Evolutionary conservation across 2,113 vertebrate genomes (phyloP), one percentile per base, ranked within the genome.

Genomic region (Amphiprion percula): DNA sequence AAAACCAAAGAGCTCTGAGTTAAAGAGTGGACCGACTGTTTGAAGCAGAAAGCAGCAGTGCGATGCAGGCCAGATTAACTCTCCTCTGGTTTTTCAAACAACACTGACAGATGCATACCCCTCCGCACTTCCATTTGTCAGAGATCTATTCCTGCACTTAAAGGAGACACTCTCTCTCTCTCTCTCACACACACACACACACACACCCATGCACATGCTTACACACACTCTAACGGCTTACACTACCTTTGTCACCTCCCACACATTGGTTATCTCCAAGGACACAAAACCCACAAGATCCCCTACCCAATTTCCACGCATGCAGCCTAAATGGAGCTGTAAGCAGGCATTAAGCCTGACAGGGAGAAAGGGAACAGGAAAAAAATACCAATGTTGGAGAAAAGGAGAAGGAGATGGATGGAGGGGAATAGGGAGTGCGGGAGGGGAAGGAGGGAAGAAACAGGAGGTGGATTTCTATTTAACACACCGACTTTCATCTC

Each of bases 191-290:
- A 46, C 79, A 30, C 62, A 49, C 77, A 53, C 65, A 62, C 44
- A 52, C 54, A 41, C 61, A 59, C 64, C 54, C 74, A 73, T 68
- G 52, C 63, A 54, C 68, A 56, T 54, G 71, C 58, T 53, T 56
- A 58, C 41, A 74, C 74, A 74, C 73, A 58, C 77, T 53, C 74
- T 68, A 63, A 80, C 81, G 55, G 91, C 89, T 92, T 92, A 93
- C 77, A 81, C 91, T 94, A 92, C 91, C 91, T 93, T 92, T 92
- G 91, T 92, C 91, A 93, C 92, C 88, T 92, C 93, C 91, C 91
- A 94, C 92, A 91, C 89, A 88, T 68, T 89, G 90, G 91, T 92
- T 93, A 94, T 93, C 93, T 93, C 86, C 84, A 92, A 91, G 89
- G 89, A 93, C 91, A 93, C 90, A 91, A 93, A 93, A 92, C 90